phyloP scores from a whole-genome alignment of 2,888 invertebrate species.

The Diabrotica balteata region DNA sequence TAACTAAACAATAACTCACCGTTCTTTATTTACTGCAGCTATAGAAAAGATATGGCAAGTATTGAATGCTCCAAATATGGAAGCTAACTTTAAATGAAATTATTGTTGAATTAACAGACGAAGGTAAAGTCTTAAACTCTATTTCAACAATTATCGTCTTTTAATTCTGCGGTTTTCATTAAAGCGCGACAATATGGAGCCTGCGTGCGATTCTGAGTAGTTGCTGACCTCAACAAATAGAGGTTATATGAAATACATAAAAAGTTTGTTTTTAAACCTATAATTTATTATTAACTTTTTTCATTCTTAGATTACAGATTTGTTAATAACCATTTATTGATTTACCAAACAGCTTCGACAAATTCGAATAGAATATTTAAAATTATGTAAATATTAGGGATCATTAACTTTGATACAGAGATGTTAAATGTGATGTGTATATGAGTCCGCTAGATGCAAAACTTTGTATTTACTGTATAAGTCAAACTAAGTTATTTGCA shows the following conservation, averaged over 20 bases:
- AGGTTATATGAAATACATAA: not conserved
- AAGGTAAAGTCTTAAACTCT: slow-evolving; percentile 28
- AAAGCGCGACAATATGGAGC: slow-evolving; percentile 15
- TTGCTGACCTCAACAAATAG: not conserved
- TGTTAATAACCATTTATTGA: too few relatives aligned
- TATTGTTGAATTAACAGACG: slow-evolving; percentile 26
- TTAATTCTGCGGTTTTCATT: not conserved
- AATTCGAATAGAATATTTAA: too few relatives aligned
- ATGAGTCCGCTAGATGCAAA: too few relatives aligned
- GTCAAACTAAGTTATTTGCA: too few relatives aligned
- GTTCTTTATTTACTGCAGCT: slow-evolving; percentile 13
- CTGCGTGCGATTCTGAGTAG: not conserved
- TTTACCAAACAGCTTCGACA: too few relatives aligned
- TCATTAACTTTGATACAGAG: too few relatives aligned
- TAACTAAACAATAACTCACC: slow-evolving; percentile 16
- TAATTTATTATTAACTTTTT: too few relatives aligned
- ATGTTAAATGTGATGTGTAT: too few relatives aligned
- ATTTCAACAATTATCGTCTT: slow-evolving; percentile 5
- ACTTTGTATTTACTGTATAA: too few relatives aligned
- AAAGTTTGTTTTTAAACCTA: not conserved
- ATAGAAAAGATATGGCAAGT: slow-evolving; percentile 20
- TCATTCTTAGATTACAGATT: too few relatives aligned
- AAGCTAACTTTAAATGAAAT: slow-evolving; percentile 30
- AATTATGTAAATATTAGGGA: too few relatives aligned
- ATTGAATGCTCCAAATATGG: slow-evolving; percentile 36